Evolutionary conservation across 2,888 invertebrate genomes (phyloP).

Genomic region (Pollenia angustigena): DNA sequence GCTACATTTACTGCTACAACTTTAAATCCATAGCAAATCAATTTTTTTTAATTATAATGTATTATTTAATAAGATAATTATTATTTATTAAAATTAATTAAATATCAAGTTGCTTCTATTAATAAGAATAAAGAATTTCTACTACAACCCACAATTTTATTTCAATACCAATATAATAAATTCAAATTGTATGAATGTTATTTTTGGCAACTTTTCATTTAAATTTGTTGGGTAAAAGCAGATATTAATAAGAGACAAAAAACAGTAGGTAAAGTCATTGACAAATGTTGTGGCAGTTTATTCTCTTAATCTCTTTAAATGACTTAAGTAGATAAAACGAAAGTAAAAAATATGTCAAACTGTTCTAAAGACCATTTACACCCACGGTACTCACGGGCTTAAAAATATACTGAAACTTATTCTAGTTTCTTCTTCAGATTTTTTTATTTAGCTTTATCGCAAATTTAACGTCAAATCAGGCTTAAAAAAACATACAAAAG

Average conservation of each 20-base stretch:
- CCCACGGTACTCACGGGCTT: slow-evolving; percentile 55
- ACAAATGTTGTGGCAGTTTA: slow-evolving; percentile 46
- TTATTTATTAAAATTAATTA: no score
- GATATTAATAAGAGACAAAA: not conserved
- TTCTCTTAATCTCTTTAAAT: slow-evolving; percentile 49
- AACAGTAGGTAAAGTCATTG: slow-evolving; percentile 45
- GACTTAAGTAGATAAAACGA: slow-evolving; percentile 54
- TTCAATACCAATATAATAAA: no score
- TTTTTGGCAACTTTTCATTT: no score
- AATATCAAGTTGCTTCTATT: no score
- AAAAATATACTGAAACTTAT: not conserved
- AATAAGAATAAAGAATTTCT: no score
- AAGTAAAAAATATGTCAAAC: slow-evolving; percentile 58
- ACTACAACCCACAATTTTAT: no score
- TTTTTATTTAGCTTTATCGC: slow-evolving; percentile 68
- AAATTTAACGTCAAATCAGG: slow-evolving; percentile 53
- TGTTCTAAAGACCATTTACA: slow-evolving; percentile 30
- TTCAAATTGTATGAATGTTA: no score
- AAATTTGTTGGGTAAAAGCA: no score
- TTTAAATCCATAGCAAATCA: no score
- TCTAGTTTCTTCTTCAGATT: slow-evolving; percentile 51
- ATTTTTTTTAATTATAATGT: no score
- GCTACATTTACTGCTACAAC: no score
- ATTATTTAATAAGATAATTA: no score
- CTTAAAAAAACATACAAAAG: slow-evolving; percentile 20